Evolutionary conservation across 1,140 invertebrate genomes (phyloP).

Genomic region (Oncopeltus fasciatus): DNA sequence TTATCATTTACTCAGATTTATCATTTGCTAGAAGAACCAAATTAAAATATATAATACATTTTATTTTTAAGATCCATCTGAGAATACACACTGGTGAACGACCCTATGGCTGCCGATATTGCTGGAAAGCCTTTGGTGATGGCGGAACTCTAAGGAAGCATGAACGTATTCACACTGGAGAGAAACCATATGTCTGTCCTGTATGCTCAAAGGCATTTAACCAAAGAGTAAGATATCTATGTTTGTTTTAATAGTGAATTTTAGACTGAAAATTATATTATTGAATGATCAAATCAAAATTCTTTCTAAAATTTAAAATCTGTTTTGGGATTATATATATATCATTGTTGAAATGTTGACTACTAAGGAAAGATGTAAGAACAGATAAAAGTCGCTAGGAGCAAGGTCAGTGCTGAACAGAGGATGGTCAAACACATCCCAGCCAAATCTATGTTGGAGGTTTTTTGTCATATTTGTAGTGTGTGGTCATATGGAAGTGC

Average conservation of each 20-base stretch:
- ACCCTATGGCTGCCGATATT: slow-evolving; percentile 87
- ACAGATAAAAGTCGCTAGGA: no score
- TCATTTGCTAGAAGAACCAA: no score
- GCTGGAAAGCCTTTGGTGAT: slow-evolving; percentile 96
- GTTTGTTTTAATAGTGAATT: not conserved
- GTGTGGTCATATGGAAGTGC: no score
- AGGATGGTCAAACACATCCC: no score
- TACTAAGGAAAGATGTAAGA: no score
- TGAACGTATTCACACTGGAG: slow-evolving; percentile 91
- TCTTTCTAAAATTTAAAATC: not conserved
- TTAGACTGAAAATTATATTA: not conserved
- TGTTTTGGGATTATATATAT: not conserved
- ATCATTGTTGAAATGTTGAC: not conserved
- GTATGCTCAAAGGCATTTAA: slow-evolving; percentile 78
- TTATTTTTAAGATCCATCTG: slow-evolving; percentile 57
- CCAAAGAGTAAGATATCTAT: slow-evolving; percentile 40
- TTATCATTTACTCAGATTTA: no score
- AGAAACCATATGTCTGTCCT: slow-evolving; percentile 92
- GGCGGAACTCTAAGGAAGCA: slow-evolving; percentile 93
- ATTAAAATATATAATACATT: no score
- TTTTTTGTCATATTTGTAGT: no score
- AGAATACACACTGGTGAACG: slow-evolving; percentile 72
- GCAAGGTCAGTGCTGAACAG: no score
- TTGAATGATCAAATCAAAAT: not conserved
- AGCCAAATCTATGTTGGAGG: no score